These are phyloP conservation scores for Platyscapa corneri DNA, from an alignment of 1,140 invertebrate genomes.

Conservation along the genomic window DNA sequence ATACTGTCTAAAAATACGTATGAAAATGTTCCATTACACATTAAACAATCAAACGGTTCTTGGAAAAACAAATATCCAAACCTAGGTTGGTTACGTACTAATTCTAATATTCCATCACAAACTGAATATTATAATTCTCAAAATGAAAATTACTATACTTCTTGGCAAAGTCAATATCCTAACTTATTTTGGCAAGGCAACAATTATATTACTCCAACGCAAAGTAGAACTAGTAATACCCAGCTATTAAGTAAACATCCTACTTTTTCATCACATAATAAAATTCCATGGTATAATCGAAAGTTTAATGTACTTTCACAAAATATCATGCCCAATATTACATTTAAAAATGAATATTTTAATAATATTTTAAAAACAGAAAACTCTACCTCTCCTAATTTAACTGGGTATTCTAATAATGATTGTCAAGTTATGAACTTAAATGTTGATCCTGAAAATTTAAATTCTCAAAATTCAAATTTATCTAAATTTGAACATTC, in stretches of 20 bases:
- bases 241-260: not conserved
- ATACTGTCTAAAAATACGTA: not conserved
- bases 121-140: not conserved
- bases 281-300: not conserved
- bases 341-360: too few species aligned
- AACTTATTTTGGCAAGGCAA: not conserved
- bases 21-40: not conserved
- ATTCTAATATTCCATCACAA: not conserved
- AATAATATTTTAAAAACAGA: too few species aligned
- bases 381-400: too few species aligned
- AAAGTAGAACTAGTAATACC: not conserved
- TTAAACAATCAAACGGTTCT: not conserved
- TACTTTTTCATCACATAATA: not conserved
- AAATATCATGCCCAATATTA: too few species aligned
- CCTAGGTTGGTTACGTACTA: not conserved
- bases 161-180: not conserved
- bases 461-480: too few species aligned
- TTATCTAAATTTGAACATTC: too few species aligned
- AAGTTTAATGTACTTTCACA: too few species aligned
- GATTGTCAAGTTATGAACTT: too few species aligned
- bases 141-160: not conserved
- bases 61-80: not conserved
- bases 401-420: too few species aligned
- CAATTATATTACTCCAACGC: not conserved
- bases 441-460: too few species aligned